phyloP scores from a whole-genome alignment of 1,140 invertebrate genomes.

The Gryon sp. region DNA sequence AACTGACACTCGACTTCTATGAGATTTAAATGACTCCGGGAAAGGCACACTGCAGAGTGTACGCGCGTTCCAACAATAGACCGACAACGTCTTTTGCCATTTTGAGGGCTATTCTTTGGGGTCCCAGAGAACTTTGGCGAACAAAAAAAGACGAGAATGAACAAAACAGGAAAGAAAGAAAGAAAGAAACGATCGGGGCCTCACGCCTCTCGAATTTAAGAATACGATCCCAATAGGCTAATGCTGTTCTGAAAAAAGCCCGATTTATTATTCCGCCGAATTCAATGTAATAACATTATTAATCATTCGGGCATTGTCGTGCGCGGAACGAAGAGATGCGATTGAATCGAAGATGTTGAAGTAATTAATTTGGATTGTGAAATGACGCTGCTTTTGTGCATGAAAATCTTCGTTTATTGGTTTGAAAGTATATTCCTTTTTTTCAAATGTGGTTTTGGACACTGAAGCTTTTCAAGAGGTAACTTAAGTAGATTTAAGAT shows the following conservation, averaged over 20 bases:
- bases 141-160: constrained; percentile 68
- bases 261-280: constrained; percentile 46
- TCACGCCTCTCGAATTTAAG: constrained; percentile 68
- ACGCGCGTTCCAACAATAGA: constrained; percentile 64
- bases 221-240: constrained; percentile 32
- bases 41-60: constrained; percentile 62
- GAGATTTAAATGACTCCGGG: constrained; percentile 78
- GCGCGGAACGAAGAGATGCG: too few species aligned
- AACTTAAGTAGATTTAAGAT: too few species aligned
- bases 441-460: too few species aligned
- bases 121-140: constrained; percentile 64
- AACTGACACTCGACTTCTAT: constrained; percentile 75
- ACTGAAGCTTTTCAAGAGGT: too few species aligned
- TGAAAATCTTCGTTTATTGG: too few species aligned
- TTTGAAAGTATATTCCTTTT: too few species aligned
- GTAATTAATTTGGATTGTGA: not conserved
- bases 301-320: constrained; percentile 42
- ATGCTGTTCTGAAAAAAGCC: constrained; percentile 24
- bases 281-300: constrained; percentile 62
- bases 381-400: too few species aligned
- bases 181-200: constrained; percentile 44
- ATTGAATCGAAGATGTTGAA: too few species aligned
- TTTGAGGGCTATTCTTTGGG: constrained; percentile 63
- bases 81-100: constrained; percentile 53
- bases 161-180: constrained; percentile 66